Evolutionary conservation across 2,888 invertebrate genomes (phyloP), one percentile per base, ranked within the genome.

Genomic region (Apamea crenata): DNA sequence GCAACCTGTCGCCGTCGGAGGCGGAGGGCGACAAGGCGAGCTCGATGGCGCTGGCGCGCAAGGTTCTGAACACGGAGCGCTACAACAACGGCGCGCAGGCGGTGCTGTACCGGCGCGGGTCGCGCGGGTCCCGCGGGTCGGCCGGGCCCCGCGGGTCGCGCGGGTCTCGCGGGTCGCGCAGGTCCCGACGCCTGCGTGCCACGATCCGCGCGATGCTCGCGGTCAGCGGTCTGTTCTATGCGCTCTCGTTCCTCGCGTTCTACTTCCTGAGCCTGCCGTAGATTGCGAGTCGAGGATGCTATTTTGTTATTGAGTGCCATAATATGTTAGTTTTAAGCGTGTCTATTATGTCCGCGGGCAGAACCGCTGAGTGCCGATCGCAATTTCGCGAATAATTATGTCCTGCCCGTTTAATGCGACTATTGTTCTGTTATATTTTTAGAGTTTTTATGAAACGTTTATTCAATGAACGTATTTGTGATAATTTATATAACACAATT

Each of bases 181-280:
- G 77, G 97, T 40, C 78, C 96, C 89, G 96, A 95, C 83, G 82
- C 81, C 86, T 86, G 89, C 93, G 94, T 65, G 92, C 90, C 61
- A 94, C 97, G 80, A 95, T 97, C 92, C 97, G 97, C 86, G 96
- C 97, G 95, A 91, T 97, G 90, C 97, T 98, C 88, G 96, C 97
- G 81, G 97, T 97, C 91, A 97, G 97, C 92, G 93, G 94, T 32
- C 86, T 94, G 83, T 88, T 94, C 87, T 96, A 96, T 91, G 93
- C 94, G 89, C 90, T 95, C 69, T 94, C 95, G 82, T 92, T 96
- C 87, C 89, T 96, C 89, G 92, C 95, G 36, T 96, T 96, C 93
- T 96, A 96, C 92, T 95, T 96, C 91, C 93, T 96, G 82, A 95
- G 96, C 89, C 91, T 96, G 87, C 91, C 94, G 80, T 95, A 91